Evolutionary conservation across 2,888 invertebrate genomes (phyloP), one percentile per base, ranked within the genome.

Genomic region (Agelastica alni): DNA sequence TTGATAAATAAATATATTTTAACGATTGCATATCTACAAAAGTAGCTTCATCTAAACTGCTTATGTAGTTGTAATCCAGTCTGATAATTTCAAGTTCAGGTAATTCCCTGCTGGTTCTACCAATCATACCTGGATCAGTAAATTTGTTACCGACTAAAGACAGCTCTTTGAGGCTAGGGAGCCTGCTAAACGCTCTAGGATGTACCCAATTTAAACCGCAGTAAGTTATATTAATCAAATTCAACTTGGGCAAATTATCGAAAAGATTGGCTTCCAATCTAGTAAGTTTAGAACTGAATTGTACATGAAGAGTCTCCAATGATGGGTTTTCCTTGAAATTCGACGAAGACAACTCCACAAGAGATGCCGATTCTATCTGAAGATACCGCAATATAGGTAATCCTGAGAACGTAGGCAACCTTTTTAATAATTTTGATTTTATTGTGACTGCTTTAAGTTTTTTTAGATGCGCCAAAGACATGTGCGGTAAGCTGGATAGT

Each of bases 391-490:
- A 76, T 68, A 86, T 86, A 6, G 85, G 81, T 56, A 90, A 78
- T 4, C 86, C 86, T 1, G 85, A 83, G 67, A 93, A 86, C 48
- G 83, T 79, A 0, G 93, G 92, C 59, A 91, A 77, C 59, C 90
- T 81, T 71, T 89, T 90, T 58, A 93, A 78, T 60, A 84, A 82
- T 55, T 87, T 86, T 5, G 89, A 88, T 74, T 91, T 89, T 64
- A 93, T 81, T 1, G 93, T 93, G 32, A 93, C 82, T 2, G 93
- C 93, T 79, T 93, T 88, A 47, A 93, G 79, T 61, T 86, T 85
- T 64, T 85, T 83, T 65, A 92, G 78, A 66, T 87, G 86, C 59
- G 85, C 82, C 39, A 93, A 76, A 64, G 90, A 89, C 73, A 92
- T 92, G 1, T 86, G 81, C 0, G 93, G 92, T 43, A 93, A 79